Conservation (phyloP, 2,797 vertebrate genomes). For the Huso huso region DNA sequence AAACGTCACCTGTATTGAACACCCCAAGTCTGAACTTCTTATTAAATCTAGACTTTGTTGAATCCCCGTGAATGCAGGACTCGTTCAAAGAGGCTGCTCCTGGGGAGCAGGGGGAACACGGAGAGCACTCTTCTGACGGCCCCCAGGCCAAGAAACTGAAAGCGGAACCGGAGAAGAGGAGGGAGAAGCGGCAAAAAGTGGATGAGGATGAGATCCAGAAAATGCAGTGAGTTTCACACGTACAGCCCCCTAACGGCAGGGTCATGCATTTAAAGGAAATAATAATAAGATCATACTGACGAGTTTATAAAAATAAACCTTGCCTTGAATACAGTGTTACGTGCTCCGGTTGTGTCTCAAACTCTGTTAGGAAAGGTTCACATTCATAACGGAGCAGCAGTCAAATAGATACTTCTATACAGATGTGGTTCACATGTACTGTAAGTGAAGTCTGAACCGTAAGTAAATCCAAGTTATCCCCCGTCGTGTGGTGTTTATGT, state of each 20-base stretch:
- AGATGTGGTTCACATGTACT: too few relatives aligned
- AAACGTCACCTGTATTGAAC: too few relatives aligned
- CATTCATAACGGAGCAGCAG: too few relatives aligned
- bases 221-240: constrained; percentile 81
- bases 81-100: constrained; percentile 35
- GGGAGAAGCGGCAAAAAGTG: constrained; percentile 89
- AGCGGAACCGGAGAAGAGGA: constrained; percentile 84
- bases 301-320: neutral
- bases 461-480: too few relatives aligned
- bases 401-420: too few relatives aligned
- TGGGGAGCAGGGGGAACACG: constrained; percentile 50
- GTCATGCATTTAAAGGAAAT: neutral
- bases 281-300: neutral
- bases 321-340: neutral
- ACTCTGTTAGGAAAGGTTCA: too few relatives aligned
- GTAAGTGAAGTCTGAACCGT: too few relatives aligned
- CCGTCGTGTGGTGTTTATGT: too few relatives aligned
- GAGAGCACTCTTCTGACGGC: constrained; percentile 56
- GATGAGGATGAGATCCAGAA: constrained; percentile 99
- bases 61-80: neutral
- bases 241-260: too few relatives aligned
- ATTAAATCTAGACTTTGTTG: too few relatives aligned
- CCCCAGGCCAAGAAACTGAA: constrained; percentile 70
- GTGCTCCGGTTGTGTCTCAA: neutral
- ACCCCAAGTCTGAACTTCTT: too few relatives aligned